These are phyloP conservation scores for Drosophila santomea DNA, from an alignment of 1,140 invertebrate species.

Conservation along the genomic window DNA sequence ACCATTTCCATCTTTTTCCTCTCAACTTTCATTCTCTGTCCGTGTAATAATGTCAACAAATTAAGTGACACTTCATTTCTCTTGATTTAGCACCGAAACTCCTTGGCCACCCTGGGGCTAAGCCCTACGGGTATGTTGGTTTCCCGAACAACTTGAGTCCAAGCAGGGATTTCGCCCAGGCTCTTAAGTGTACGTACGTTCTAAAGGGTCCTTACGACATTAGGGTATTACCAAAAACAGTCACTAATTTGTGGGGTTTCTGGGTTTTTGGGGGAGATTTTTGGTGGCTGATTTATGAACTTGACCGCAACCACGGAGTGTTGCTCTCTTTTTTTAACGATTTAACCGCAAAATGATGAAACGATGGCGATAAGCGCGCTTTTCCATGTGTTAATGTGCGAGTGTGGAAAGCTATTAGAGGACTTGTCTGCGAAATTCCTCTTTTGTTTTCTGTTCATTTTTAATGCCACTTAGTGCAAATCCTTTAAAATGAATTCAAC, in stretches of 20 bases:
- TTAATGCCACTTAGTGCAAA: constrained; percentile 73
- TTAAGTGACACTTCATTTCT: constrained; percentile 85
- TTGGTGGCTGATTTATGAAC: constrained; percentile 76
- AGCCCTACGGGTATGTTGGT: neutral
- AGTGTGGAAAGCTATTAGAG: constrained; percentile 77
- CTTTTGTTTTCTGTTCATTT: constrained; percentile 37
- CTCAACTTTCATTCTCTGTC: neutral
- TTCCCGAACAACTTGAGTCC: neutral
- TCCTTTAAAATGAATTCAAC: constrained; percentile 71
- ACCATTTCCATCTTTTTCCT: neutral
- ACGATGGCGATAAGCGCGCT: constrained; percentile 71
- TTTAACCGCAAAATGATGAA: constrained; percentile 83
- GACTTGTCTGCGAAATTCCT: constrained; percentile 67
- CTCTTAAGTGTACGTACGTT: neutral
- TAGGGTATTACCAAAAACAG: constrained; percentile 20
- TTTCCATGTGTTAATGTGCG: constrained; percentile 9
- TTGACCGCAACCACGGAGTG: constrained; percentile 79
- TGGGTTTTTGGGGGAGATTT: neutral
- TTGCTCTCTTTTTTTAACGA: constrained; percentile 58
- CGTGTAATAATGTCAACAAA: constrained; percentile 83
- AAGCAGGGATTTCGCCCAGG: neutral
- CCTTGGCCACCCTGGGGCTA: constrained; percentile 16
- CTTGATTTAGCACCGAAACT: constrained; percentile 74
- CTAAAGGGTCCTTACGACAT: constrained; percentile 23
- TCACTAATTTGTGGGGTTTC: constrained; percentile 38